Evolutionary conservation across 2,888 invertebrate species (phyloP).

Genomic region (Chrysolina haemoptera): DNA sequence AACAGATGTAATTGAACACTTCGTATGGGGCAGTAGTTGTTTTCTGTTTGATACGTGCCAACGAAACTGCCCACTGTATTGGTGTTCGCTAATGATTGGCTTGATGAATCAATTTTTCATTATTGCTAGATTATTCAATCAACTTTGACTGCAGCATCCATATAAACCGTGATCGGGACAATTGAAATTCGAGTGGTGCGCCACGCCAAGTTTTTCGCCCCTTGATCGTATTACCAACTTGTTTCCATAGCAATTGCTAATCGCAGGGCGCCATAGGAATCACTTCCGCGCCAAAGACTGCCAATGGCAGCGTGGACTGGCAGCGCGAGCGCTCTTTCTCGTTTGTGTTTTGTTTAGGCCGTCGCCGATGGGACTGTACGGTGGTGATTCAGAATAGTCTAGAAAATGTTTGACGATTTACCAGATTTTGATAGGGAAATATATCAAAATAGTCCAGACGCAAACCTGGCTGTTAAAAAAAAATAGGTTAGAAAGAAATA

Average conservation of each 20-base stretch:
- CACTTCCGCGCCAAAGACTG: constrained; percentile 67
- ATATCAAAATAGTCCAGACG: too few species aligned
- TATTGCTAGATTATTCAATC: too few species aligned
- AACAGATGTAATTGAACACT: too few species aligned
- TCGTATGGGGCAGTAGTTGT: too few species aligned
- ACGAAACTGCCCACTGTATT: too few species aligned
- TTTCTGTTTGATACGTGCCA: too few species aligned
- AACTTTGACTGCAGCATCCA: neutral
- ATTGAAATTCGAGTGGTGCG: neutral
- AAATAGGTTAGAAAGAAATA: too few species aligned
- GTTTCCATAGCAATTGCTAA: constrained; percentile 76
- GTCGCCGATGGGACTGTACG: constrained; percentile 8
- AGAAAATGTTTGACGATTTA: neutral
- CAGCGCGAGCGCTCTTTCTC: constrained; percentile 40
- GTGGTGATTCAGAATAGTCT: neutral
- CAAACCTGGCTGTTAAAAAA: too few species aligned
- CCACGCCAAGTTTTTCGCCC: constrained; percentile 65
- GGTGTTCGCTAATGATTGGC: too few species aligned
- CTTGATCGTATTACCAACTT: constrained; percentile 70
- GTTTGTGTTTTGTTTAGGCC: constrained; percentile 17
- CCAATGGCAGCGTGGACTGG: constrained; percentile 66
- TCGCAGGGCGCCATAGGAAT: constrained; percentile 70
- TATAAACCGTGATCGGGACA: neutral
- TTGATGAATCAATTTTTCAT: too few species aligned
- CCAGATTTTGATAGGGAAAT: too few species aligned